Conservation (phyloP, 1,140 invertebrate genomes). For the Elymnias hypermnestra region DNA sequence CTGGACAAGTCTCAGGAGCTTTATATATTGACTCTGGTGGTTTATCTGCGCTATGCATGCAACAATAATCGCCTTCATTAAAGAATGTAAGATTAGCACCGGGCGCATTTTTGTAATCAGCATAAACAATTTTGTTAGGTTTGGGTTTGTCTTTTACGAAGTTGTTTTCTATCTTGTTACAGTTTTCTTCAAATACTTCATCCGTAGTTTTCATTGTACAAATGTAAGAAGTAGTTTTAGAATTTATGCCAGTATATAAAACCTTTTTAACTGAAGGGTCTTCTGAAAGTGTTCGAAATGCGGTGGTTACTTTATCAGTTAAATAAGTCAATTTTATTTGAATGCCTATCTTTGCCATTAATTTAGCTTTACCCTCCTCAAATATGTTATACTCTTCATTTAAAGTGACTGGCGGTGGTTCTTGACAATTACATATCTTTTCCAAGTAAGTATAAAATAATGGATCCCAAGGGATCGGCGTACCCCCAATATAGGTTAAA, state of each 20-base stretch:
- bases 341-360: conserved; percentile 56
- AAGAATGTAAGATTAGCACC: conserved; percentile 53
- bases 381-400: conserved; percentile 64
- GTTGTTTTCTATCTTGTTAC: conserved; percentile 56
- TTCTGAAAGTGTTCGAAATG: conserved; percentile 60
- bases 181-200: conserved; percentile 51
- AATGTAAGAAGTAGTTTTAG: conserved; percentile 65
- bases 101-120: conserved; percentile 63
- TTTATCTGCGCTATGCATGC: conserved; percentile 55
- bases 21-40: conserved; percentile 54
- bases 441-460: conserved; percentile 48
- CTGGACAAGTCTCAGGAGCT: conserved; percentile 46
- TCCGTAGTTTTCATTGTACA: conserved; percentile 64
- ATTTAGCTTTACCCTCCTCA: conserved; percentile 54
- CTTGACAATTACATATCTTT: conserved; percentile 41
- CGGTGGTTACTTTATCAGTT: conserved; percentile 49
- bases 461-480: conserved; percentile 51
- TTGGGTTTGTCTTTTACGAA: conserved; percentile 54
- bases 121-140: conserved; percentile 43
- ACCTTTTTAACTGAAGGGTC: conserved; percentile 58
- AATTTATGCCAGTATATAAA: conserved; percentile 66
- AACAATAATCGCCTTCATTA: conserved; percentile 58
- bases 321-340: conserved; percentile 60
- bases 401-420: conserved; percentile 37
- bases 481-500: conserved; percentile 45